These are phyloP conservation scores for Sandelia bainsii DNA, from an alignment of 2,797 vertebrate genomes.

Conservation along the genomic window DNA sequence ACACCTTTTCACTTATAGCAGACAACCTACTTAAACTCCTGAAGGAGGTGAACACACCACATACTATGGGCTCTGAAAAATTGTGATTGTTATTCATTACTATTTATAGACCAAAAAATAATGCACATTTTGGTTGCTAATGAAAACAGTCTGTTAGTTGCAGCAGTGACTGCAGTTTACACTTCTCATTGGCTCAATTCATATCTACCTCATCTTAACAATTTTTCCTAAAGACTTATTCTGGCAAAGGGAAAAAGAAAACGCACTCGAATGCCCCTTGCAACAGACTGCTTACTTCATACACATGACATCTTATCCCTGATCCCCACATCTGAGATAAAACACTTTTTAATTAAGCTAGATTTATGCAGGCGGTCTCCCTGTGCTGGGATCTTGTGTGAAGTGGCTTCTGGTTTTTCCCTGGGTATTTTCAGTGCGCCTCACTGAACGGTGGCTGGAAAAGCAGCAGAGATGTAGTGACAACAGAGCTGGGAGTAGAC, in stretches of 20 bases:
- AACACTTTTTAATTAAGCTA: conserved; percentile 71
- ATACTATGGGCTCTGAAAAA: not conserved
- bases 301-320: conserved; percentile 52
- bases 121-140: not conserved
- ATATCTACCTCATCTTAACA: conserved; percentile 2
- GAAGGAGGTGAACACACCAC: no score
- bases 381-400: conserved; percentile 51
- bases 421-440: conserved; percentile 55
- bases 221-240: conserved; percentile 16
- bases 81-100: not conserved
- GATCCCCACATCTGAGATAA: conserved; percentile 63
- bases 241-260: not conserved
- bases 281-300: conserved; percentile 41
- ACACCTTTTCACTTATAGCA: not conserved
- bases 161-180: not conserved
- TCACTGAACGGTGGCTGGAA: conserved; percentile 49
- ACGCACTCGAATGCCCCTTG: conserved; percentile 30
- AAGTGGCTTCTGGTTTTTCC: conserved; percentile 67
- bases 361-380: conserved; percentile 62
- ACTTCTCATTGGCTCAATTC: not conserved
- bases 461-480: conserved; percentile 41
- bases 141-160: not conserved
- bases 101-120: not conserved
- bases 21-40: not conserved
- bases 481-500: conserved; percentile 30